phyloP scores from a whole-genome alignment of 1,140 invertebrate species.

The Hydropsyche tenuis region DNA sequence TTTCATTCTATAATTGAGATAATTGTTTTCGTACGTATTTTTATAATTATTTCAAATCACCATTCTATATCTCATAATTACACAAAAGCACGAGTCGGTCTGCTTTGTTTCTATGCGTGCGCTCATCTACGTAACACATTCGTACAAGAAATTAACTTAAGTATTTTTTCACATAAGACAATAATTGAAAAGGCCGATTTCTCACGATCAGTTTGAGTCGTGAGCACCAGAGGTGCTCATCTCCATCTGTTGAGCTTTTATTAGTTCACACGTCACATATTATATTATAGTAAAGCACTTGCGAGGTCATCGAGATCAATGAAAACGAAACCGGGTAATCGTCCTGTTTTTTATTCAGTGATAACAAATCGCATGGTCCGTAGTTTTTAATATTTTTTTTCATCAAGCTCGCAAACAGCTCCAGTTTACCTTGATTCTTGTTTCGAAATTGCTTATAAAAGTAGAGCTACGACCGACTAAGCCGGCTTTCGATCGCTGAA shows the following conservation, averaged over 20 bases:
- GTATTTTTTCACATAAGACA: no score
- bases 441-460: conserved; percentile 21
- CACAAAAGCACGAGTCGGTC: background rate
- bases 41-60: conserved; percentile 4
- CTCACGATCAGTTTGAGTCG: background rate
- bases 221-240: background rate
- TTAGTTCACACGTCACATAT: no score
- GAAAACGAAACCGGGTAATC: no score
- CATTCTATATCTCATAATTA: background rate
- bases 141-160: background rate
- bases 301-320: no score
- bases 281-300: no score
- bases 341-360: no score
- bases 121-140: background rate
- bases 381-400: no score
- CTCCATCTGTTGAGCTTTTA: background rate
- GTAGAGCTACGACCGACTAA: conserved; percentile 6
- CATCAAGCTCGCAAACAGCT: background rate
- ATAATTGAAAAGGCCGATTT: conserved; percentile 8
- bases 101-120: conserved; percentile 8
- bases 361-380: no score
- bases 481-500: background rate
- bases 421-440: conserved; percentile 13
- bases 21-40: no score
- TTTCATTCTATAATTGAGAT: no score